Percentiles rank a stretch among this genome's conserved stretches.
Conservation (phyloP, 2,797 vertebrate species). For the Spinus pinus region DNA sequence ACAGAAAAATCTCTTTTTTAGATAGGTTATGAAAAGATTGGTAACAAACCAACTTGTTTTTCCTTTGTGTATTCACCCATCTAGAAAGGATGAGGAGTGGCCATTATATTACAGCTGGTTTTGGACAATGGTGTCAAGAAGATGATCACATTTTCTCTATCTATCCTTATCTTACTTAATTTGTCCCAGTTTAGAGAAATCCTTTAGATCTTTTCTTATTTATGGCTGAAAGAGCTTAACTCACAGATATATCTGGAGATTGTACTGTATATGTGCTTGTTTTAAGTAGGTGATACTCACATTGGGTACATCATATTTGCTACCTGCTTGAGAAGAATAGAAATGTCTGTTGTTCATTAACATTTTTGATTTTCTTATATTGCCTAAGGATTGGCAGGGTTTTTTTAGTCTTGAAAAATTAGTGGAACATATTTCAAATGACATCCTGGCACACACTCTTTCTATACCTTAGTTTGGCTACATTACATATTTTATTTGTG, state of each 20-base stretch:
- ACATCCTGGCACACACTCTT: not conserved
- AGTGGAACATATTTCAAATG: not conserved
- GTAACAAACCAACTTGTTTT: not conserved
- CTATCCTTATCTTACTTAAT: not conserved
- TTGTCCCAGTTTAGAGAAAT: not conserved
- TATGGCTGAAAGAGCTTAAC: not conserved
- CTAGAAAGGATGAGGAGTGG: not conserved
- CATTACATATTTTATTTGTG: not conserved
- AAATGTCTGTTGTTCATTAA: not conserved
- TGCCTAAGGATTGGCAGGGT: not conserved
- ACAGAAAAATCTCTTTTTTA: not conserved
- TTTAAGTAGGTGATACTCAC: not conserved
- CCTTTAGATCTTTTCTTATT: not conserved
- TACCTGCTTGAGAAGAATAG: not conserved
- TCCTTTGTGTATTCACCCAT: not conserved
- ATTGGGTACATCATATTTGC: not conserved
- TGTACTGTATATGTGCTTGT: not conserved
- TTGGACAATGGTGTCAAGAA: not conserved
- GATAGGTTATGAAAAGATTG: not conserved
- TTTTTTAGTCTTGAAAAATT: not conserved
- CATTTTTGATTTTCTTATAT: not conserved
- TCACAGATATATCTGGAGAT: not conserved
- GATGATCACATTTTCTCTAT: not conserved
- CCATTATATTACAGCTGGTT: not conserved
- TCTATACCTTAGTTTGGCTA: not conserved